A percentile compares a stretch with the other conserved stretches of the same genome.
Conservation (phyloP, 2,888 invertebrate species). For the Aleiodes leptofemur region DNA sequence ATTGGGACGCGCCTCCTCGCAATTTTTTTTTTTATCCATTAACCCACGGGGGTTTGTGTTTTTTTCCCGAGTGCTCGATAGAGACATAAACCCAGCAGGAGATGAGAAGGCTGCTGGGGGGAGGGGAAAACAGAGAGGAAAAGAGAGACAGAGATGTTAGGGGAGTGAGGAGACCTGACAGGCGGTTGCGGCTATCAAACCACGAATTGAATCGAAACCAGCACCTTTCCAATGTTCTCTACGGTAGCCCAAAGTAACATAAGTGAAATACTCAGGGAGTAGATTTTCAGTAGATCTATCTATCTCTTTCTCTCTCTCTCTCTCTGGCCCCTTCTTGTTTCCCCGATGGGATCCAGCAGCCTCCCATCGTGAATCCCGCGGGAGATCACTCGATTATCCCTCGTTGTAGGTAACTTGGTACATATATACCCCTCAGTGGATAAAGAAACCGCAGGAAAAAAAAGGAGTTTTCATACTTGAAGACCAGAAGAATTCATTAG, state of each 20-base stretch:
- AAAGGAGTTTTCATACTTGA: conserved; percentile 34
- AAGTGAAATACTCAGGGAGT: conserved; percentile 29
- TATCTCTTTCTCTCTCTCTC: background rate
- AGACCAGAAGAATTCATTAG: conserved; percentile 62
- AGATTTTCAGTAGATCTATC: conserved; percentile 10
- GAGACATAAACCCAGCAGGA: conserved; percentile 47
- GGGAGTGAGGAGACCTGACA: conserved; percentile 56
- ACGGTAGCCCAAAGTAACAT: conserved; percentile 28
- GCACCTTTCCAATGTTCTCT: conserved; percentile 53
- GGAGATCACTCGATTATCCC: conserved; percentile 68
- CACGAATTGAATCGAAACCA: conserved; percentile 72
- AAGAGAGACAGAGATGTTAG: conserved; percentile 32
- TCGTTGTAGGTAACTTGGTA: conserved; percentile 54
- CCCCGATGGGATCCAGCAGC: conserved; percentile 49
- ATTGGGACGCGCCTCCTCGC: conserved; percentile 36
- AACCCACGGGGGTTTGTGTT: conserved; percentile 47
- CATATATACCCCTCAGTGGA: conserved; percentile 57
- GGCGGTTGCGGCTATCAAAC: conserved; percentile 67
- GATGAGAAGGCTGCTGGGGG: conserved; percentile 33
- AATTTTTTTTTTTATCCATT: conserved; percentile 58
- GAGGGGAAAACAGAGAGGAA: conserved; percentile 13
- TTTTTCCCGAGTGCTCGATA: conserved; percentile 40
- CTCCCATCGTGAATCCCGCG: conserved; percentile 58
- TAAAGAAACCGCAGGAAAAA: conserved; percentile 61
- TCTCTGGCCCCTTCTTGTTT: conserved; percentile 41